Conservation (phyloP, 2,888 invertebrate genomes). For the Alloscopus bannaensis region DNA sequence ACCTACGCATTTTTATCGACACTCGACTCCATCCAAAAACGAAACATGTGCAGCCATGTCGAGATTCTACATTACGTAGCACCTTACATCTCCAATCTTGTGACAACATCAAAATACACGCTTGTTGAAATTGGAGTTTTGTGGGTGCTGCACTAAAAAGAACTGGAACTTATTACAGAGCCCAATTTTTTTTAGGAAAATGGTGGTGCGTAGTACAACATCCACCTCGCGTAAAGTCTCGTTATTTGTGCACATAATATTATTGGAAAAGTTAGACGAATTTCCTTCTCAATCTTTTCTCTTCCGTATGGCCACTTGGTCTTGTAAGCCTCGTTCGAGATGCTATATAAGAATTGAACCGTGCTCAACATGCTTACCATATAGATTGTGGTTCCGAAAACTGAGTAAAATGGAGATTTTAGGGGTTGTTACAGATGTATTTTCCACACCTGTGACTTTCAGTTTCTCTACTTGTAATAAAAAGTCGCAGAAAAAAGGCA, state of each 20-base stretch:
- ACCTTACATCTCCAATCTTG: too few species aligned
- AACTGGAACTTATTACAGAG: neutral
- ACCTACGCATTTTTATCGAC: constrained; percentile 37
- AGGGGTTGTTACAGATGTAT: constrained; percentile 28
- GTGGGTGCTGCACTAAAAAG: neutral
- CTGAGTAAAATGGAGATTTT: constrained; percentile 15
- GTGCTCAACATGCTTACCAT: too few species aligned
- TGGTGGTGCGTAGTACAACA: neutral
- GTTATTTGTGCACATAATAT: constrained; percentile 21
- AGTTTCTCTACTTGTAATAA: constrained; percentile 3
- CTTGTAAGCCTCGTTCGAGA: too few species aligned
- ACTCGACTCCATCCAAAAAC: constrained; percentile 7
- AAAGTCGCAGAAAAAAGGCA: constrained; percentile 18
- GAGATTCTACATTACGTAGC: neutral
- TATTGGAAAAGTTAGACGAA: constrained; percentile 26
- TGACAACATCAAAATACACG: too few species aligned
- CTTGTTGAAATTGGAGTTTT: too few species aligned
- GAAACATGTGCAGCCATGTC: constrained; percentile 22
- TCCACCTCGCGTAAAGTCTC: neutral
- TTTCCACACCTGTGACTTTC: constrained; percentile 43
- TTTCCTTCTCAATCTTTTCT: constrained; percentile 18
- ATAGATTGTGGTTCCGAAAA: too few species aligned
- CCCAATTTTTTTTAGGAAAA: neutral
- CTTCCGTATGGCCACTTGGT: neutral
- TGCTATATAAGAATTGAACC: too few species aligned